These are phyloP conservation scores for Anguilla japonica DNA, from an alignment of 2,113 vertebrate species.

Conservation along the genomic window DNA sequence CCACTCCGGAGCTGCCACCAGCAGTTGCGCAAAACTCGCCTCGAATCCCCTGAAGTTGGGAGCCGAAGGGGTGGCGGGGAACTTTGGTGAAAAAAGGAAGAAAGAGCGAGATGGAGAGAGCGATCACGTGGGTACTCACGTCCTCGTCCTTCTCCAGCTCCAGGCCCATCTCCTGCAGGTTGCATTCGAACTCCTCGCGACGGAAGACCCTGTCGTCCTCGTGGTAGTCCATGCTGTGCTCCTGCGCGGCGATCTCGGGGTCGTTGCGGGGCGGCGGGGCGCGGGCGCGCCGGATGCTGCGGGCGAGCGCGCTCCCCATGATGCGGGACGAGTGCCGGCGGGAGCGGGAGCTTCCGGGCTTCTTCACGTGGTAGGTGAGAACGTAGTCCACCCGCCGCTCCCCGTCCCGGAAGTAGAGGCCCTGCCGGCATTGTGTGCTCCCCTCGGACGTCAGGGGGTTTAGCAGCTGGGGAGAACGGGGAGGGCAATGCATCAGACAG, in stretches of 20 bases:
- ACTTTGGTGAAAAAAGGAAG: background rate
- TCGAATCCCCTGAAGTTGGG: background rate
- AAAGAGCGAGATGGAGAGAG: background rate
- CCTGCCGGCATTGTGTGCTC: constrained; percentile 63
- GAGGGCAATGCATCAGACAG: background rate
- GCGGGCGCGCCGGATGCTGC: constrained; percentile 58
- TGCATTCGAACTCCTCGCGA: constrained; percentile 87
- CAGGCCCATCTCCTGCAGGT: constrained; percentile 85
- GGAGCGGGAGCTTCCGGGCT: constrained; percentile 55
- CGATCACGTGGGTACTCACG: constrained; percentile 61
- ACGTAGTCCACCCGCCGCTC: constrained; percentile 87
- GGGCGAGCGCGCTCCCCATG: constrained; percentile 45
- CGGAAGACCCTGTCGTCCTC: constrained; percentile 84
- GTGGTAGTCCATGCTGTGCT: constrained; percentile 70
- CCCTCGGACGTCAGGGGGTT: constrained; percentile 73
- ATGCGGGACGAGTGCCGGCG: constrained; percentile 56
- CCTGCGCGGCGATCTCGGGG: constrained; percentile 63
- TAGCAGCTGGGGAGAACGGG: constrained; percentile 66
- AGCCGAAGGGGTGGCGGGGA: background rate
- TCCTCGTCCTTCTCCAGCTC: constrained; percentile 88
- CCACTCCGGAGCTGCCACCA: background rate
- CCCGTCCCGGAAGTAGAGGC: constrained; percentile 86
- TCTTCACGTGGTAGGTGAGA: constrained; percentile 85
- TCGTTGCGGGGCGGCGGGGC: constrained; percentile 65
- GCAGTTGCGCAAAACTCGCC: background rate